Evolutionary conservation across 2,797 vertebrate genomes (phyloP).

Genomic region (Oophaga sylvatica): DNA sequence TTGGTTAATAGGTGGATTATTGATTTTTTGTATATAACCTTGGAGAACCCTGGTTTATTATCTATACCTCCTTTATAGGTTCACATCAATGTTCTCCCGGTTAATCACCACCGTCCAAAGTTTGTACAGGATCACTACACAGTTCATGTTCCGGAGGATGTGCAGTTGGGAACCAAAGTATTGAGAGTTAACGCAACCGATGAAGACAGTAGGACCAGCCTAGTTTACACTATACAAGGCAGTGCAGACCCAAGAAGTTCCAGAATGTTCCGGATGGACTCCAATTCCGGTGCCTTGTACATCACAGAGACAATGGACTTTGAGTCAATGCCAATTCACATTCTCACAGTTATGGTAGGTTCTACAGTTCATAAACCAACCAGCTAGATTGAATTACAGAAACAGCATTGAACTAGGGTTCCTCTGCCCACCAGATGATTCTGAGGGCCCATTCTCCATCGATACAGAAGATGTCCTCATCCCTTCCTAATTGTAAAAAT

Average conservation of each 20-base stretch:
- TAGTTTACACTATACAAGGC: conserved; percentile 89
- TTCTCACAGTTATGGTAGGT: conserved; percentile 89
- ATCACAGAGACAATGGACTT: conserved; percentile 84
- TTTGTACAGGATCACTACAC: conserved; percentile 85
- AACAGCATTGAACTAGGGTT: background rate
- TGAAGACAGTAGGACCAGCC: conserved; percentile 82
- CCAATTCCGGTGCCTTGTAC: conserved; percentile 83
- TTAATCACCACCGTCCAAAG: conserved; percentile 90
- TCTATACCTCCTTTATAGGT: conserved; percentile 75
- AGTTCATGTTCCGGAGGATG: conserved; percentile 86
- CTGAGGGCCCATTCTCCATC: background rate
- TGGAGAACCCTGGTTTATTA: background rate
- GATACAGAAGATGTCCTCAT: background rate
- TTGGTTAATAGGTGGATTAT: background rate
- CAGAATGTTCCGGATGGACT: conserved; percentile 89
- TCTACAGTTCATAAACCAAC: background rate
- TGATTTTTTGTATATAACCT: background rate
- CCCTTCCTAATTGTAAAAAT: background rate
- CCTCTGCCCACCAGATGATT: background rate
- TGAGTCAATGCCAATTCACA: conserved; percentile 80
- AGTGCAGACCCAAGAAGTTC: conserved; percentile 82
- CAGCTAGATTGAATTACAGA: background rate
- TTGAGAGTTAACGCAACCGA: conserved; percentile 86
- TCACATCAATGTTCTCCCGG: conserved; percentile 85
- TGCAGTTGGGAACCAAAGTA: conserved; percentile 84